Conservation (phyloP, 2,797 vertebrate species). For the Cyclura pinguis region DNA sequence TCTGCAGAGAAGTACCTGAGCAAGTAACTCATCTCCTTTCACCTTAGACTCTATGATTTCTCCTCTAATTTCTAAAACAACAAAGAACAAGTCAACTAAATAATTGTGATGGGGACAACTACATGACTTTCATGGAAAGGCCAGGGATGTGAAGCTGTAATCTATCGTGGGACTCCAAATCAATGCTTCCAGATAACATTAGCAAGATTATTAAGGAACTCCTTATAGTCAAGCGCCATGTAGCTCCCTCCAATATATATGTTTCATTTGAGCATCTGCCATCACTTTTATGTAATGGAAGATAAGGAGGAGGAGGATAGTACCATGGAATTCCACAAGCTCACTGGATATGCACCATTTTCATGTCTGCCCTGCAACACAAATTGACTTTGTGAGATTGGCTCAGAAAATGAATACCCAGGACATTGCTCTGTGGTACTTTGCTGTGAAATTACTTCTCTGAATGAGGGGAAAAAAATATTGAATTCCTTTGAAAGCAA, state of each 20-base stretch:
- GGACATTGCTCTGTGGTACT: conserved; percentile 78
- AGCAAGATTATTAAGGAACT: conserved; percentile 59
- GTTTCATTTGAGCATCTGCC: conserved; percentile 51
- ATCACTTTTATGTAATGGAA: conserved; percentile 32
- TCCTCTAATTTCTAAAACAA: conserved; percentile 74
- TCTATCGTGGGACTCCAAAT: conserved; percentile 52
- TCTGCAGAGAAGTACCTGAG: conserved; percentile 73
- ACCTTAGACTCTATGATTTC: conserved; percentile 73
- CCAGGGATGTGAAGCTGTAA: conserved; percentile 60
- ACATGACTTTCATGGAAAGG: conserved; percentile 61
- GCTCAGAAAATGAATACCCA: conserved; percentile 78
- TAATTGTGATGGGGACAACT: conserved; percentile 56
- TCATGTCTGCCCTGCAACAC: conserved; percentile 65
- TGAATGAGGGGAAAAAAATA: conserved; percentile 78
- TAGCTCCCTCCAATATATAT: conserved; percentile 61
- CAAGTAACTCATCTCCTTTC: conserved; percentile 76
- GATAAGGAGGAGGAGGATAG: conserved; percentile 62
- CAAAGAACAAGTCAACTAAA: conserved; percentile 69
- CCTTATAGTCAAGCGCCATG: conserved; percentile 44
- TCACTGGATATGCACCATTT: conserved; percentile 66
- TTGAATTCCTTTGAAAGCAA: conserved; percentile 83
- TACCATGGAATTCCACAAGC: conserved; percentile 50
- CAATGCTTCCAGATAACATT: conserved; percentile 45
- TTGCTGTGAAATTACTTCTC: conserved; percentile 83
- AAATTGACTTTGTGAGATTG: conserved; percentile 80